Conservation (phyloP, 2,888 invertebrate species). For the Eupithecia pulchellata region DNA sequence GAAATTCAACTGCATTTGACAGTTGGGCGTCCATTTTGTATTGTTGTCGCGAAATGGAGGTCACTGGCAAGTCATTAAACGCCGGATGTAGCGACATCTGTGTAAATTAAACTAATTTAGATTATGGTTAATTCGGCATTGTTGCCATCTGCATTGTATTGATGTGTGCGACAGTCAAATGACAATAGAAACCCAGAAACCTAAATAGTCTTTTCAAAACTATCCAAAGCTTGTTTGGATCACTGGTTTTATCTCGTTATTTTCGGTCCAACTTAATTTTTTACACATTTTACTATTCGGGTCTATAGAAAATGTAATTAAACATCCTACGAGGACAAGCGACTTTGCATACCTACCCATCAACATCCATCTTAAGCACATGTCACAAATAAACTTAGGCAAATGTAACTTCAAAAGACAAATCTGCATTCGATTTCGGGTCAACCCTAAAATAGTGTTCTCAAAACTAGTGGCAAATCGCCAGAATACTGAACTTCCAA, state of each 20-base stretch:
- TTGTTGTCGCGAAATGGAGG: slow-evolving; percentile 66
- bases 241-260: not conserved
- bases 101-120: slow-evolving; percentile 43
- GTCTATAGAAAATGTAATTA: not conserved
- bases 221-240: too few species aligned
- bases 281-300: not conserved
- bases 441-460: slow-evolving; percentile 42
- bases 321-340: not conserved
- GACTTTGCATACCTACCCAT: too few species aligned
- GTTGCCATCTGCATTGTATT: slow-evolving; percentile 39
- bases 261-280: not conserved
- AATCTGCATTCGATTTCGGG: slow-evolving; percentile 37
- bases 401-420: slow-evolving; percentile 29
- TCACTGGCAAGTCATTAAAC: slow-evolving; percentile 47
- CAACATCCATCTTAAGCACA: too few species aligned
- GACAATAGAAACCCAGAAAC: not conserved
- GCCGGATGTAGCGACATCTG: slow-evolving; percentile 48
- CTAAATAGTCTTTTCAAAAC: not conserved
- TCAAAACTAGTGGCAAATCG: slow-evolving; percentile 42
- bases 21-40: slow-evolving; percentile 73
- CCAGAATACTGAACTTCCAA: slow-evolving; percentile 42
- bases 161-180: slow-evolving; percentile 7
- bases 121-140: slow-evolving; percentile 41
- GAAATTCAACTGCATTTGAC: slow-evolving; percentile 64
- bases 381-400: not conserved